Evolutionary conservation across 2,888 invertebrate genomes (phyloP).

Genomic region (Dicyrtoma fusca): DNA sequence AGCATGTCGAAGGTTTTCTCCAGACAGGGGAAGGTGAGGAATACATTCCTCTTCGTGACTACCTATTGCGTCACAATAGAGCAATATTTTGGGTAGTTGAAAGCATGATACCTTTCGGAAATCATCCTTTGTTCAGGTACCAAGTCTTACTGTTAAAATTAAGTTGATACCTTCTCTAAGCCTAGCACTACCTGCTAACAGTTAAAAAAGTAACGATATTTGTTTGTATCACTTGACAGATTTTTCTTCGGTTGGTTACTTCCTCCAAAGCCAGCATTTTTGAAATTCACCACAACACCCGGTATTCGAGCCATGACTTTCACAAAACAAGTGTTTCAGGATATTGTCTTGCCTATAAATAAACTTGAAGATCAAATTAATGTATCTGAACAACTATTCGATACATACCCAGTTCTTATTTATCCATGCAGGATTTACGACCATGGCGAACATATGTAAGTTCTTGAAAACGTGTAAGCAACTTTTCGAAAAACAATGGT

Average conservation of each 20-base stretch:
- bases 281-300: conserved; percentile 73
- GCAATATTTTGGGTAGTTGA: conserved; percentile 75
- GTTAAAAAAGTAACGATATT: too few species aligned
- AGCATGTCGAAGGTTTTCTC: conserved; percentile 68
- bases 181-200: too few species aligned
- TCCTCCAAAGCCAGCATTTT: conserved; percentile 72
- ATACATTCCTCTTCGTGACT: conserved; percentile 68
- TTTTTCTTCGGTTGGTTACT: conserved; percentile 69
- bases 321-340: conserved; percentile 73
- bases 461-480: conserved; percentile 22
- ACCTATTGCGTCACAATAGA: conserved; percentile 69
- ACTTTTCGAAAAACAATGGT: background rate
- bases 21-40: conserved; percentile 63
- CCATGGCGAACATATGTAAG: conserved; percentile 63
- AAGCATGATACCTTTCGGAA: conserved; percentile 73
- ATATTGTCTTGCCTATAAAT: conserved; percentile 70
- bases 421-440: conserved; percentile 72
- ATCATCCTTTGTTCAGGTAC: conserved; percentile 66
- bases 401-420: conserved; percentile 70
- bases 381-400: conserved; percentile 66
- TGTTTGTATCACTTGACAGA: conserved; percentile 59
- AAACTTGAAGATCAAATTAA: conserved; percentile 70
- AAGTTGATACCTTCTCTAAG: too few species aligned
- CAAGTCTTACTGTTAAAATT: too few species aligned
- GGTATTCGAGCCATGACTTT: conserved; percentile 71